Base-by-base conservation (phyloP, 1,140 invertebrate genomes). In the Triops cancriformis region DNA sequence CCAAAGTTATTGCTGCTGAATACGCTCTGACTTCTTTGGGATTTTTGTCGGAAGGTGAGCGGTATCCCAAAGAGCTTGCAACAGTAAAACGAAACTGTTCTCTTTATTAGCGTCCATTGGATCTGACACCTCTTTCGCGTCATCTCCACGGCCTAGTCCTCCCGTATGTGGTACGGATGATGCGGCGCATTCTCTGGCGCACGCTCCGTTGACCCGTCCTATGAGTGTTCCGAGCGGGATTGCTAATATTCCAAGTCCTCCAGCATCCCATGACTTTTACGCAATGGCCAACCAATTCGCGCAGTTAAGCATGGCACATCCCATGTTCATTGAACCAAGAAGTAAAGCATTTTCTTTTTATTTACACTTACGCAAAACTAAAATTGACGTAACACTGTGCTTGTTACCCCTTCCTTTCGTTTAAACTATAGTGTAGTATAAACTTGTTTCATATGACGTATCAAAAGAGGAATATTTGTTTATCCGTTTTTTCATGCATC, bases 1-100 rank as follows among this genome's bases (percentile, higher is more conserved):
- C 73, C 18, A 74, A 74, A 28, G n/a, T 74, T 74, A 74, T 74
- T 74, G 73, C 73, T 26, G 73, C 73, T 27, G 73, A 74, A 74
- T 74, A 74, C 26, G 27, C 31, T 74, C 9, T 74, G 11, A 41
- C 31, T 9, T 2, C 26, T 12, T 31, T 75, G 23, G 74, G 26
- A 6, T 64, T 64, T 64, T n/a, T 14, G 18, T 64, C 51, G 14
- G 51, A 64, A 64, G 51, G 51, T 64, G 23, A n/a, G 23, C 6
- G 51, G 0, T 64, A 23, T 0, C 23, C 0, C 18, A 12, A 6
- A 64, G 23, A 64, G 18, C 18, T 64, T 64, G 14, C 10, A 6
- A 0, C 18, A n/a, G 9, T 64, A 0, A 45, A 2, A 18, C 14
- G 4, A 64, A 64, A 6, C 23, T 64, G 10, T n/a, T n/a, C 11